These are phyloP conservation scores for Nymphalis c-album DNA, from an alignment of 2,888 invertebrate genomes.

Conservation along the genomic window DNA sequence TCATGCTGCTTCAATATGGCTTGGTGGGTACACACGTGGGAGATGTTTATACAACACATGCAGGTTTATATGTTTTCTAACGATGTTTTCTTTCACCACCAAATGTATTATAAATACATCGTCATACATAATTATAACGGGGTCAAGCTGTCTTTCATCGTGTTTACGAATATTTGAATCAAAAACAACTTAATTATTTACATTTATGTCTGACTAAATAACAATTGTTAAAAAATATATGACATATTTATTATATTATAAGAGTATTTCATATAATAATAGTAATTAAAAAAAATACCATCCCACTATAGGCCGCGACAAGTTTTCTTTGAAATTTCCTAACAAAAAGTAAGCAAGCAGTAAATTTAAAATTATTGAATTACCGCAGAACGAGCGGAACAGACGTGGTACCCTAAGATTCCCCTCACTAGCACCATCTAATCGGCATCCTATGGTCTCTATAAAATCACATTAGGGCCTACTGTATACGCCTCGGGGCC, in stretches of 20 bases:
- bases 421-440: slow-evolving; percentile 53
- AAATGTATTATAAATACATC: too few relatives aligned
- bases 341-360: slow-evolving; percentile 27
- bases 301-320: not conserved
- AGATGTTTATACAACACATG: too few relatives aligned
- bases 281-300: not conserved
- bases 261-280: too few relatives aligned
- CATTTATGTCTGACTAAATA: not conserved
- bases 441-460: slow-evolving; percentile 69
- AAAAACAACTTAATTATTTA: not conserved
- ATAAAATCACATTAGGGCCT: slow-evolving; percentile 77
- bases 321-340: slow-evolving; percentile 3
- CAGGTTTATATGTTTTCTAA: too few relatives aligned
- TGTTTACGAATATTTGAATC: too few relatives aligned
- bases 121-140: too few relatives aligned
- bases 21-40: too few relatives aligned
- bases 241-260: too few relatives aligned
- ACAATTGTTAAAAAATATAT: too few relatives aligned
- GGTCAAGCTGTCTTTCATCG: too few relatives aligned
- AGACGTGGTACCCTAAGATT: slow-evolving; percentile 37
- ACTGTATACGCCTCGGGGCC: slow-evolving; percentile 63
- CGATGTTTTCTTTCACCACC: too few relatives aligned
- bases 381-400: slow-evolving; percentile 44
- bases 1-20: too few relatives aligned
- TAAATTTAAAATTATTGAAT: slow-evolving; percentile 46